Percentiles rank a stretch among this genome's conserved stretches.
Conservation (phyloP, 2,113 vertebrate genomes). For the Reinhardtius hippoglossoides region DNA sequence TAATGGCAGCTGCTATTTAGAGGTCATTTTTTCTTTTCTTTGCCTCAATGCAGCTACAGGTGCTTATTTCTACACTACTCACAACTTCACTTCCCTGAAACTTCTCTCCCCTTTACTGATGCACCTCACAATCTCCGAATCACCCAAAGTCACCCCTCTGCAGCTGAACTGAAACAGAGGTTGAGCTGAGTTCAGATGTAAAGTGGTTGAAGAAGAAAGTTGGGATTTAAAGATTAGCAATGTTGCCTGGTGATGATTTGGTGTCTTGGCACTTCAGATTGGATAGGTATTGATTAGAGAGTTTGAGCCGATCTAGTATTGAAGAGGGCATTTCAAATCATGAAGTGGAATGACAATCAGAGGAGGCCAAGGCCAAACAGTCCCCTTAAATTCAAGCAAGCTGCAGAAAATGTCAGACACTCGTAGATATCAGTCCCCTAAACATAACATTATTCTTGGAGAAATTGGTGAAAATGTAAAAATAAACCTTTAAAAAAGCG, state of each 20-base stretch:
- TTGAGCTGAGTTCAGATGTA: neutral
- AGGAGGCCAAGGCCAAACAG: neutral
- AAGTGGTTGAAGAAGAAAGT: neutral
- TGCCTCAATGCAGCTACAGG: neutral
- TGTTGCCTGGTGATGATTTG: neutral
- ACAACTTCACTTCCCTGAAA: too few relatives aligned
- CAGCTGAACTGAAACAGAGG: neutral
- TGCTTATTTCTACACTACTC: constrained; percentile 1
- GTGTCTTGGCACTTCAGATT: neutral
- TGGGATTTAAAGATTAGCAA: neutral
- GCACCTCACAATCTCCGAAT: neutral
- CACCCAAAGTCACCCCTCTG: neutral
- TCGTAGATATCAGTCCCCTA: too few relatives aligned
- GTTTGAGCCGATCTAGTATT: neutral
- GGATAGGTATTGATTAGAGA: neutral
- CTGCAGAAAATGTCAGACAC: too few relatives aligned
- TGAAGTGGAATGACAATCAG: neutral
- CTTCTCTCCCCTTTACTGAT: neutral
- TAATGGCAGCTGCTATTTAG: neutral
- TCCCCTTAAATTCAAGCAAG: too few relatives aligned
- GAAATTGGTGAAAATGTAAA: neutral
- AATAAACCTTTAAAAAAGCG: neutral
- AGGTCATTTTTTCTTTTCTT: neutral
- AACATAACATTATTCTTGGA: neutral
- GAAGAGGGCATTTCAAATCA: neutral